A percentile compares a stretch with the other conserved stretches of the same genome.
These are phyloP conservation scores for Agrilus mali DNA, from an alignment of 2,888 invertebrate species.

Conservation along the genomic window DNA sequence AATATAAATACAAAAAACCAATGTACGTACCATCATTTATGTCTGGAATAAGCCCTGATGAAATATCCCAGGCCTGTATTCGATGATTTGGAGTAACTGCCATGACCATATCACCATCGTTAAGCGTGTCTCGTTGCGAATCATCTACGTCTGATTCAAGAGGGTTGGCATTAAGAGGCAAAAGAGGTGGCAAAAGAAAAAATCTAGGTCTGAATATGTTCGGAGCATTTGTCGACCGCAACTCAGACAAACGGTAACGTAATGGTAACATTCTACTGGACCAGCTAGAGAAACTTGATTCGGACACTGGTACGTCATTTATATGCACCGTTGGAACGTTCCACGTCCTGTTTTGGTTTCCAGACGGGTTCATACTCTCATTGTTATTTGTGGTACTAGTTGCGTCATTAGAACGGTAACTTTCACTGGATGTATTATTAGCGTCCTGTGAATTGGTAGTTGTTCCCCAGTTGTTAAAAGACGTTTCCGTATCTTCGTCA, in stretches of 20 bases:
- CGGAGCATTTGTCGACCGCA: constrained; percentile 18
- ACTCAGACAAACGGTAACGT: constrained; percentile 23
- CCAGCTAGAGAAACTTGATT: constrained; percentile 19
- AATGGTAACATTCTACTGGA: constrained; percentile 14
- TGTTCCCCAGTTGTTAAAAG: not conserved
- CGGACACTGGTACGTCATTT: constrained; percentile 43
- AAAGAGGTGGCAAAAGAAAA: constrained; percentile 31
- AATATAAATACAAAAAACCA: not conserved
- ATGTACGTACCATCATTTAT: constrained; percentile 53
- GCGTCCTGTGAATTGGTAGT: not conserved
- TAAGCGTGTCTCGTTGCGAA: constrained; percentile 27
- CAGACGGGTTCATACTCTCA: constrained; percentile 9
- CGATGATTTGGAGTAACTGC: constrained; percentile 59
- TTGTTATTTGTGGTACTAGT: constrained; percentile 15
- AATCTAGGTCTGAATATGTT: constrained; percentile 30
- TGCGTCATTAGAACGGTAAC: constrained; percentile 3
- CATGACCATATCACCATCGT: constrained; percentile 33
- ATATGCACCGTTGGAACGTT: constrained; percentile 46
- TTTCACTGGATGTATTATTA: not conserved
- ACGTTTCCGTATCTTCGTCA: constrained; percentile 1
- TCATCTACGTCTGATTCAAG: constrained; percentile 32
- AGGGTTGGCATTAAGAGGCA: constrained; percentile 33
- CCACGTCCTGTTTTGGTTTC: constrained; percentile 11
- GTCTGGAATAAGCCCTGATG: constrained; percentile 55
- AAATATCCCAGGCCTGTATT: constrained; percentile 78